Percentiles rank a stretch among this genome's conserved stretches.
These are phyloP conservation scores for Strigamia transsilvanica DNA, from an alignment of 2,888 invertebrate species.

Conservation along the genomic window DNA sequence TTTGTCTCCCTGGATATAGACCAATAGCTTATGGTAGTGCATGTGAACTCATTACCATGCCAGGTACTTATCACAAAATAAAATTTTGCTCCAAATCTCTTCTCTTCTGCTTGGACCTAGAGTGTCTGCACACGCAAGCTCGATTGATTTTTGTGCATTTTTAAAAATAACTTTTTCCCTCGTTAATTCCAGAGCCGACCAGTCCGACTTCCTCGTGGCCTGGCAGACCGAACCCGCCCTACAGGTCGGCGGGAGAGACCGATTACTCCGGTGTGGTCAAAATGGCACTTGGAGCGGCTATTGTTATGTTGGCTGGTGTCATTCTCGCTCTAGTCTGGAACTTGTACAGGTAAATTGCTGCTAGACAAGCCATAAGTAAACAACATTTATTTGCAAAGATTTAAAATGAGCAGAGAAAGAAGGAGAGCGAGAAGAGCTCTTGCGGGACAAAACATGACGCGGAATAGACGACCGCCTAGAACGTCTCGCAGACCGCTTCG, in stretches of 20 bases:
- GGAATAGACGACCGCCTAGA: background rate
- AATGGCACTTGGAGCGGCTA: conserved; percentile 53
- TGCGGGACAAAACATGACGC: background rate
- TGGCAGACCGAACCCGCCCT: background rate
- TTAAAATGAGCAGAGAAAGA: background rate
- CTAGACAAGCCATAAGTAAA: too few species aligned
- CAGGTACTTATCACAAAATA: background rate
- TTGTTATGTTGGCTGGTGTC: conserved; percentile 52
- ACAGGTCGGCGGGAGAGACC: background rate
- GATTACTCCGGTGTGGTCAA: conserved; percentile 53
- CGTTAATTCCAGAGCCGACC: background rate
- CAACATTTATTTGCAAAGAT: background rate
- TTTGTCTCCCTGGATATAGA: conserved; percentile 42
- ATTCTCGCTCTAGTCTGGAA: conserved; percentile 54
- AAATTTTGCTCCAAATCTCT: background rate
- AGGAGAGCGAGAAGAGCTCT: conserved; percentile 15
- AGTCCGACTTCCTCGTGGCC: conserved; percentile 16
- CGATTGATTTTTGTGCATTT: background rate
- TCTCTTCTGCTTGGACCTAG: background rate
- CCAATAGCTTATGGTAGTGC: conserved; percentile 16
- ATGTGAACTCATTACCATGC: conserved; percentile 24
- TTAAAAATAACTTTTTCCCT: background rate
- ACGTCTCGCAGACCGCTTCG: background rate
- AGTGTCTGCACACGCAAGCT: background rate
- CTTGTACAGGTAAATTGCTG: conserved; percentile 48